phyloP scores from a whole-genome alignment of 2,113 vertebrate species.

The Nothocercus nigrocapillus region DNA sequence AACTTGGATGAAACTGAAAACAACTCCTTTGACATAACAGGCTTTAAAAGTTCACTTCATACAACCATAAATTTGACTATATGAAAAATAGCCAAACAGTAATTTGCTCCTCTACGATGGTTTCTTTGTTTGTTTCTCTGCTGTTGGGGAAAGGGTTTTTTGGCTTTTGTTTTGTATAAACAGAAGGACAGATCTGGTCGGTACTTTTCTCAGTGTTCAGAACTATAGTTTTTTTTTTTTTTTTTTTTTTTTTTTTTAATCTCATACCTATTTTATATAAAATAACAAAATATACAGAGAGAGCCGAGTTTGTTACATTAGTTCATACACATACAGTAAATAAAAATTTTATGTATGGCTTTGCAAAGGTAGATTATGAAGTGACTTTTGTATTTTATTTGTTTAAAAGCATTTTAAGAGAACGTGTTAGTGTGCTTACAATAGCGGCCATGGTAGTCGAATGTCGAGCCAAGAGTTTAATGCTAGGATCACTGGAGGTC shows the following conservation, averaged over 20 bases:
- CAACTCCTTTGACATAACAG: slow-evolving; percentile 73
- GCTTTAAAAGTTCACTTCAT: slow-evolving; percentile 75
- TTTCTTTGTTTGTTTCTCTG: slow-evolving; percentile 23
- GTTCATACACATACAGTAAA: slow-evolving; percentile 87
- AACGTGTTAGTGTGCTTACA: slow-evolving; percentile 93
- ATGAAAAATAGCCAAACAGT: slow-evolving; percentile 80
- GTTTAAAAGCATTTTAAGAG: slow-evolving; percentile 92
- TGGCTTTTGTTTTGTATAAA: slow-evolving; percentile 71
- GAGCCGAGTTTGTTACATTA: slow-evolving; percentile 86
- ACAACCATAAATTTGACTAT: slow-evolving; percentile 76
- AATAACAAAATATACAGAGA: slow-evolving; percentile 96
- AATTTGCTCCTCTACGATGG: slow-evolving; percentile 58
- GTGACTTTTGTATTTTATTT: slow-evolving; percentile 85
- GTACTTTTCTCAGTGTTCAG: slow-evolving; percentile 70
- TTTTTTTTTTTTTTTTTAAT: slow-evolving; percentile 80
- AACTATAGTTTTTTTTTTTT: slow-evolving; percentile 82
- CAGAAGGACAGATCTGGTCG: slow-evolving; percentile 65
- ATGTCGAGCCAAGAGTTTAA: slow-evolving; percentile 90
- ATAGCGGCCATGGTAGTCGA: slow-evolving; percentile 91
- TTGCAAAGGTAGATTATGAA: slow-evolving; percentile 92
- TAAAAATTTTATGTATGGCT: slow-evolving; percentile 92
- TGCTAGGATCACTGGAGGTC: slow-evolving; percentile 83
- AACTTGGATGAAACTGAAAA: slow-evolving; percentile 71
- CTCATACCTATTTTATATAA: slow-evolving; percentile 87
- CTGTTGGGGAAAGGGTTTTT: slow-evolving; percentile 16